phyloP scores from a whole-genome alignment of 2,797 vertebrate species.

The Tokudaia muenninki region DNA sequence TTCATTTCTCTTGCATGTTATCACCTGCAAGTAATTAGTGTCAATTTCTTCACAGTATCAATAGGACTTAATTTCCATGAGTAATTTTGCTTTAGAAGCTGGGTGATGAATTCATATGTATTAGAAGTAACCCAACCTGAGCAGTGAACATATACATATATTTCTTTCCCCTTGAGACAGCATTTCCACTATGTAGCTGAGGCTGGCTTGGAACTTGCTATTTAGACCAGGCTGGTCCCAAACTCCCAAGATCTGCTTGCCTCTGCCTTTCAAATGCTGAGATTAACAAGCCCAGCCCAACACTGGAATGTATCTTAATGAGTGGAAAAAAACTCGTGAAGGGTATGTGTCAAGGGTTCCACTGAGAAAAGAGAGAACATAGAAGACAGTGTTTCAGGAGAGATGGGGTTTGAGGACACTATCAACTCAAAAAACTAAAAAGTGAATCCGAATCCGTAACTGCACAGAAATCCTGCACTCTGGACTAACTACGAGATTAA shows the following conservation, averaged over 20 bases:
- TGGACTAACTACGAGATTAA: neutral
- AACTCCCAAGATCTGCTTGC: neutral
- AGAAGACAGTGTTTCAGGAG: neutral
- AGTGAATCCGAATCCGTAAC: neutral
- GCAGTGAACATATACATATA: neutral
- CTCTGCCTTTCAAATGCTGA: neutral
- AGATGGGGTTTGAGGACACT: neutral
- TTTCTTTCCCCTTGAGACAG: neutral
- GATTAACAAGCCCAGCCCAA: neutral
- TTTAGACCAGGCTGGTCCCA: neutral
- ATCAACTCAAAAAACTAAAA: neutral
- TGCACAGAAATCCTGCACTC: neutral
- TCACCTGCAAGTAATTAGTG: neutral
- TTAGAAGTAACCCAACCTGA: neutral
- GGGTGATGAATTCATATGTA: neutral
- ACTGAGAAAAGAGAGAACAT: neutral
- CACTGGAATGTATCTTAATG: neutral
- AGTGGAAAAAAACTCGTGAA: neutral
- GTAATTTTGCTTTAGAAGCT: neutral
- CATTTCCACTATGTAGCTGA: neutral
- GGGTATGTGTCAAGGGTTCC: neutral
- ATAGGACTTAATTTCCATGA: conserved; percentile 21
- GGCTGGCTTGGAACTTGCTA: neutral
- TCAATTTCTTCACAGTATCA: conserved; percentile 5
- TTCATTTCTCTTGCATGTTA: neutral